These are phyloP conservation scores for Bungarus multicinctus DNA, from an alignment of 2,113 vertebrate genomes.

Conservation along the genomic window DNA sequence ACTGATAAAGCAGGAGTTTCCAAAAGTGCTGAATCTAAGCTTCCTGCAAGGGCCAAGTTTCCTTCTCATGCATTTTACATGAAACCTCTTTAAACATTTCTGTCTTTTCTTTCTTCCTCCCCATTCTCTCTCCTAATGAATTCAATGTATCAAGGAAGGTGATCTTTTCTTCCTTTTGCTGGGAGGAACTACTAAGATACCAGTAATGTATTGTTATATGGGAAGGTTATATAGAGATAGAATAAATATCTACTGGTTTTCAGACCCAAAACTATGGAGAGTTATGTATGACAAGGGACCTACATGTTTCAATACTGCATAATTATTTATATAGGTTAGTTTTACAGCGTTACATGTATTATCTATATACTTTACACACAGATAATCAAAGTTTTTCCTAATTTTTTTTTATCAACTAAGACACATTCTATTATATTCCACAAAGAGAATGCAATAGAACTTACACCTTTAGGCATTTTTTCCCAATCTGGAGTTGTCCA, in stretches of 20 bases:
- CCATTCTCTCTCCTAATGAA: background rate
- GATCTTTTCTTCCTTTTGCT: background rate
- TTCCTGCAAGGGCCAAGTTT: background rate
- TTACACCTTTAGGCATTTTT: background rate
- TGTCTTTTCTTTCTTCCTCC: background rate
- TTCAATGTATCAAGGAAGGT: background rate
- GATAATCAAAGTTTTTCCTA: background rate
- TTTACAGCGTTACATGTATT: background rate
- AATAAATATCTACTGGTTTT: background rate
- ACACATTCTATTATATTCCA: background rate
- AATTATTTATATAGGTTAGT: background rate
- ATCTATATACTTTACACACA: background rate
- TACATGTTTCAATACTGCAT: background rate
- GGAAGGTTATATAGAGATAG: background rate
- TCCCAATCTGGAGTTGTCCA: background rate
- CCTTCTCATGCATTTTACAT: background rate
- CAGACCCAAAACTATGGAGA: background rate
- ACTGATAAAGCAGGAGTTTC: conserved; percentile 5
- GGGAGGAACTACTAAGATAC: background rate
- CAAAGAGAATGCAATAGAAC: background rate
- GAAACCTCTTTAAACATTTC: background rate
- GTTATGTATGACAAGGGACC: background rate
- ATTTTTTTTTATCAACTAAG: background rate
- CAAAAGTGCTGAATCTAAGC: accelerated
- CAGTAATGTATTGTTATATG: background rate